Conservation (phyloP, 2,888 invertebrate genomes). For the Ditylenchus weischeri region DNA sequence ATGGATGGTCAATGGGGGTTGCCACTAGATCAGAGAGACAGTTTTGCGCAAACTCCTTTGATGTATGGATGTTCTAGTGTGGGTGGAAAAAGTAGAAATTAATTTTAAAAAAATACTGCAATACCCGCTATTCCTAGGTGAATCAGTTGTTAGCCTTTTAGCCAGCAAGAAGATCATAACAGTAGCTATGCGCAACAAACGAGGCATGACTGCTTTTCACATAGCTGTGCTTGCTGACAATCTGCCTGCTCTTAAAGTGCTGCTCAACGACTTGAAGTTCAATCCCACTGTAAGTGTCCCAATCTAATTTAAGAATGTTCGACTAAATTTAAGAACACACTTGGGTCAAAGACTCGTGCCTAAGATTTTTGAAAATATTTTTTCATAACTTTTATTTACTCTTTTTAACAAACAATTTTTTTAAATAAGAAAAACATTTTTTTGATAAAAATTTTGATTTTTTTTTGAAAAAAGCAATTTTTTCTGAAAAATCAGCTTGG, state of each 20-base stretch:
- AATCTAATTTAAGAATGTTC: neutral
- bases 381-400: too few relatives aligned
- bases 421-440: too few relatives aligned
- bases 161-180: slow-evolving; percentile 37
- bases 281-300: slow-evolving; percentile 12
- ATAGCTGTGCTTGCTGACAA: slow-evolving; percentile 55
- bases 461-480: too few relatives aligned
- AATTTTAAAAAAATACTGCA: neutral
- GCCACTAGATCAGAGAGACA: slow-evolving; percentile 49
- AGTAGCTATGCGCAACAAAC: slow-evolving; percentile 33
- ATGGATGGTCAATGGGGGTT: slow-evolving; percentile 34
- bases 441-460: too few relatives aligned
- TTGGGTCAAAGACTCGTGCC: neutral
- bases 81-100: too few relatives aligned
- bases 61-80: slow-evolving; percentile 39
- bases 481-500: too few relatives aligned
- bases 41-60: slow-evolving; percentile 44
- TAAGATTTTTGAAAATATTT: too few relatives aligned
- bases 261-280: slow-evolving; percentile 33
- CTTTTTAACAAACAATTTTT: too few relatives aligned
- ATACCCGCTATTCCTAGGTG: slow-evolving; percentile 26
- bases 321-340: neutral
- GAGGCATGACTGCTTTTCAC: slow-evolving; percentile 45
- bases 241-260: slow-evolving; percentile 36
- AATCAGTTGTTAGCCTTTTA: slow-evolving; percentile 41